Evolutionary conservation across 2,113 vertebrate genomes (phyloP).

Genomic region (Antennarius striatus): DNA sequence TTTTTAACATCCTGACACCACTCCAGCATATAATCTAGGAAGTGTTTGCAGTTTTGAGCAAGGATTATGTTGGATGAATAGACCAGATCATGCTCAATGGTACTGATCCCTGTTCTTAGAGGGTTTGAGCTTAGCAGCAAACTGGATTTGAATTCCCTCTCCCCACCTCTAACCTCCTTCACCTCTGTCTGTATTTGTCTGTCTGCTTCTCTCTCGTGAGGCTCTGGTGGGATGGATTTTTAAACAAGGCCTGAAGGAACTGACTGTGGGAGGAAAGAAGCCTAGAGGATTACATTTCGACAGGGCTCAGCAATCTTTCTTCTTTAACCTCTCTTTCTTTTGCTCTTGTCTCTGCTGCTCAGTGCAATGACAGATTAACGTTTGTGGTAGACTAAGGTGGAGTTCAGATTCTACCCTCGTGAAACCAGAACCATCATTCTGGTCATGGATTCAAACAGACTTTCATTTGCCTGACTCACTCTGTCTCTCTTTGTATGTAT

Average conservation of each 20-base stretch:
- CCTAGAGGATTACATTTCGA: constrained; percentile 14
- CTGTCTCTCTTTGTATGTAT: too few species aligned
- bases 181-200: constrained; percentile 26
- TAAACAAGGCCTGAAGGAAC: constrained; percentile 9
- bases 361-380: neutral
- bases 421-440: neutral
- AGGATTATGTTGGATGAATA: constrained; percentile 62
- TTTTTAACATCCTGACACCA: constrained; percentile 1
- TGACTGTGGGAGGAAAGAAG: constrained; percentile 15
- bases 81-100: constrained; percentile 54
- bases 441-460: neutral
- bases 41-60: constrained; percentile 36
- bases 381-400: neutral
- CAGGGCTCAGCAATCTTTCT: constrained; percentile 7
- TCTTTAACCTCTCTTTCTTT: constrained; percentile 6
- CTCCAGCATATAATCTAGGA: constrained; percentile 6
- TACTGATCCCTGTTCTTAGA: constrained; percentile 52
- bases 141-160: constrained; percentile 40
- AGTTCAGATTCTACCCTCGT: too few species aligned
- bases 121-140: constrained; percentile 41
- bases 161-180: constrained; percentile 24
- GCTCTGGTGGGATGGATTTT: neutral
- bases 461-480: neutral
- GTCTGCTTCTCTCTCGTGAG: neutral
- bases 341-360: neutral